Conservation (phyloP, 2,888 invertebrate species). For the Endotricha flammealis region DNA sequence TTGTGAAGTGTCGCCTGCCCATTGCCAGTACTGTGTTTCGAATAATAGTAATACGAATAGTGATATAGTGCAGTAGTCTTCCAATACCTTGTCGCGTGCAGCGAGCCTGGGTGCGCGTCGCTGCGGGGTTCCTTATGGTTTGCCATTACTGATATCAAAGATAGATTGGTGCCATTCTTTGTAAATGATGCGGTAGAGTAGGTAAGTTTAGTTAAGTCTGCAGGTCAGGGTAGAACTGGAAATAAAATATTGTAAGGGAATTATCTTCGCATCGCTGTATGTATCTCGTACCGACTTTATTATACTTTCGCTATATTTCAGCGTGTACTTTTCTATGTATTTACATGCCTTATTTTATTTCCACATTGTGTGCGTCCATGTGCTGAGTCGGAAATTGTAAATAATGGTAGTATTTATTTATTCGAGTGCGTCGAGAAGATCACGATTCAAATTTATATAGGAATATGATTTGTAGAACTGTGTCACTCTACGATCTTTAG, state of each 20-base stretch:
- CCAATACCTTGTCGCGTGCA: constrained; percentile 64
- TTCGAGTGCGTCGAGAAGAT: constrained; percentile 53
- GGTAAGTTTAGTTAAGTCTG: constrained; percentile 76
- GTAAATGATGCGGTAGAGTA: constrained; percentile 73
- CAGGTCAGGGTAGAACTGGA: constrained; percentile 76
- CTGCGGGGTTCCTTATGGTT: constrained; percentile 74
- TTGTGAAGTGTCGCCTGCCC: constrained; percentile 38
- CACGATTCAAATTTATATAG: constrained; percentile 47
- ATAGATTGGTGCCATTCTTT: constrained; percentile 78
- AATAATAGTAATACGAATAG: constrained; percentile 66
- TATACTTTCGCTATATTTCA: constrained; percentile 46
- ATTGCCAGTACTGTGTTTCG: constrained; percentile 53
- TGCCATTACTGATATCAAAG: constrained; percentile 78
- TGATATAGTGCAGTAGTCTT: constrained; percentile 75
- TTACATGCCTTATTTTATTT: constrained; percentile 72
- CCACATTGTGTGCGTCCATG: constrained; percentile 73
- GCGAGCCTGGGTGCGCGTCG: constrained; percentile 47
- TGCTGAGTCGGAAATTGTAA: constrained; percentile 72
- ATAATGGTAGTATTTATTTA: constrained; percentile 73
- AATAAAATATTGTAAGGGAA: constrained; percentile 66
- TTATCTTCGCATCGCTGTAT: constrained; percentile 49
- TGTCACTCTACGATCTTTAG: constrained; percentile 51
- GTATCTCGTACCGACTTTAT: constrained; percentile 42
- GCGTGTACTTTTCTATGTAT: constrained; percentile 51
- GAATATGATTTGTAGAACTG: constrained; percentile 47